These are phyloP conservation scores for Lamprologus callipterus DNA, from an alignment of 2,113 vertebrate genomes.

Conservation along the genomic window DNA sequence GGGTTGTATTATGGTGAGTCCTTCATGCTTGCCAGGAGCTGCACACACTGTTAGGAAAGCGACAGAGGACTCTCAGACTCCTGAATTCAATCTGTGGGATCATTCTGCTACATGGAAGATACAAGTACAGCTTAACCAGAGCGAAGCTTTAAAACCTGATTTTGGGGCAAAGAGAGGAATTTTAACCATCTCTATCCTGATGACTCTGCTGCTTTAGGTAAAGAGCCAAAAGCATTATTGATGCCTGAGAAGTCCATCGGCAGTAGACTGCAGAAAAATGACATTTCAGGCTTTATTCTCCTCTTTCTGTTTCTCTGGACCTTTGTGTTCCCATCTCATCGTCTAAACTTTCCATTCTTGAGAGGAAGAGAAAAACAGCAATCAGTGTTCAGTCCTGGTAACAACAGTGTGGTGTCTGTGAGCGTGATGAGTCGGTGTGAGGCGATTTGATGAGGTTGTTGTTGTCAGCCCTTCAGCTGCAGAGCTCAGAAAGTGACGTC, in stretches of 20 bases:
- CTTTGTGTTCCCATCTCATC: fast-evolving
- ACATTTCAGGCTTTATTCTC: not conserved
- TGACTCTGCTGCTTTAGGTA: fast-evolving
- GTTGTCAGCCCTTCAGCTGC: not conserved
- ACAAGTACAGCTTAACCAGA: fast-evolving
- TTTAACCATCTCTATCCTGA: not conserved
- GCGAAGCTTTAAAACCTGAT: not conserved
- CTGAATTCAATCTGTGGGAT: not conserved
- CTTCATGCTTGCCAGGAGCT: not conserved
- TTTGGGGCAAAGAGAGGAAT: not conserved
- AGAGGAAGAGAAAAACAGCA: not conserved
- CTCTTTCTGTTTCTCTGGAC: not conserved
- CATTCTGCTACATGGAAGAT: not conserved
- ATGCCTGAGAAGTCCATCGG: not conserved
- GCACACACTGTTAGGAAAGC: not conserved
- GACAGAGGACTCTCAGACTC: fast-evolving
- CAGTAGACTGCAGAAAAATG: not conserved
- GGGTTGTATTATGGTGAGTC: not conserved
- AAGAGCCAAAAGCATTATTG: not conserved
- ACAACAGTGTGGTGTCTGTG: not conserved
- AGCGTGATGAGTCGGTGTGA: not conserved
- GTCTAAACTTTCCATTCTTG: not conserved
- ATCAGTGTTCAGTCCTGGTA: not conserved
- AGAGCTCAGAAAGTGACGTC: not conserved
- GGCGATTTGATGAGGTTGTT: not conserved